Evolutionary conservation across 2,888 invertebrate species (phyloP), one percentile per base, ranked within the genome.

Genomic region (Lumbricus terrestris): DNA sequence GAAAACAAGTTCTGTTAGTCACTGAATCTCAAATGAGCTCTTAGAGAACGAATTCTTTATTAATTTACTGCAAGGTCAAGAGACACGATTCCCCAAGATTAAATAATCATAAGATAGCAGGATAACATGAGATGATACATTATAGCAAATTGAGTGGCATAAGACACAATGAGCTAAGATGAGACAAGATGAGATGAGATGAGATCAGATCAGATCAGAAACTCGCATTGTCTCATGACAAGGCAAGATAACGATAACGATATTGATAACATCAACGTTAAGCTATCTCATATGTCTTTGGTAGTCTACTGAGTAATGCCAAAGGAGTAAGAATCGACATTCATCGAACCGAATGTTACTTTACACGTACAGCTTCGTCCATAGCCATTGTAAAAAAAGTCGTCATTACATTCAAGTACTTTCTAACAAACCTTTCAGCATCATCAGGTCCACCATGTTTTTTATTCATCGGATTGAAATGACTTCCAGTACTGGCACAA

Each of bases 401-500:
- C n/a, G 69, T n/a, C 69, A n/a, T 69, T 69, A 69, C 29, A n/a
- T n/a, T 69, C 69, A n/a, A 69, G n/a, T 69, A 69, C n/a, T 69
- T 69, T 8, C 69, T 69, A n/a, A n/a, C 69, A n/a, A 69, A 69
- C 94, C 95, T 94, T 8, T 96, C 95, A 88, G 92, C 92, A 91
- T 97, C 96, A 37, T 95, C 95, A 0, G 98, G 98, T 0, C 96
- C 97, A 23, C 98, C 99, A 94, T 99, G 99, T 0, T 97, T 97
- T 93, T 96, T 96, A 88, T 92, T 92, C 88, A 95, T 92, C 0
- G 98, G 98, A 95, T 99, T 99, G 95, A 97, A 99, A 95, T 99
- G 99, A 0, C 97, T 96, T 0, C 98, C 99, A 54, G 98, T 98
- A 69, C 98, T 98, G n/a, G 97, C 97, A 95, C 99, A 99, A 0